These are phyloP conservation scores for Dromococcyx pavoninus DNA, from an alignment of 2,797 vertebrate species.

Conservation along the genomic window DNA sequence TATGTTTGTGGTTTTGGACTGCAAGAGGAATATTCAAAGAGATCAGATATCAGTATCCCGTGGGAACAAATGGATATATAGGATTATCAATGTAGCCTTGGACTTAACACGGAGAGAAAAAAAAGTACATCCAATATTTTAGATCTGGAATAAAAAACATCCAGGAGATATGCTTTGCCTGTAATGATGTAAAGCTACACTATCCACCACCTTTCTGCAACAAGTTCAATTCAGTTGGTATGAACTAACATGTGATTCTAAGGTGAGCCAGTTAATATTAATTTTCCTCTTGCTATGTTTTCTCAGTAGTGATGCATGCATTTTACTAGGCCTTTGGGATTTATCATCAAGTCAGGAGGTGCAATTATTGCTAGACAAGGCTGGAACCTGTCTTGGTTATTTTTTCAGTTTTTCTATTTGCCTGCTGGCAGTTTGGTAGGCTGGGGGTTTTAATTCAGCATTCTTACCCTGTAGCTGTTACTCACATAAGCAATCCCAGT, in stretches of 20 bases:
- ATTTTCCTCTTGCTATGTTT: background rate
- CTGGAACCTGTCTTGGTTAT: background rate
- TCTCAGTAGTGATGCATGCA: background rate
- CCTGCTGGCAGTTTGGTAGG: background rate
- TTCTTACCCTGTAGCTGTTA: background rate
- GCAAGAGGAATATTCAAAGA: slow-evolving; percentile 54
- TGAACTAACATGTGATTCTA: background rate
- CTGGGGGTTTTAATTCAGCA: background rate
- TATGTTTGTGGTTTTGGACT: slow-evolving; percentile 65
- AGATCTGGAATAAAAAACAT: slow-evolving; percentile 18
- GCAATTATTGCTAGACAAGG: background rate
- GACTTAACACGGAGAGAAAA: background rate
- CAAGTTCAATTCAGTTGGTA: background rate
- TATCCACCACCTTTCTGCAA: background rate
- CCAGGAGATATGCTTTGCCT: background rate
- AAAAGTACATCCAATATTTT: slow-evolving; percentile 5
- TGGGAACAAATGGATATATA: slow-evolving; percentile 23
- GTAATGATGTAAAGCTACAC: background rate
- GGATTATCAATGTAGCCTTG: slow-evolving; percentile 15
- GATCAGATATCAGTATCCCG: slow-evolving; percentile 51
- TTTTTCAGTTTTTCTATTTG: background rate
- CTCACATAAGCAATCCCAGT: background rate
- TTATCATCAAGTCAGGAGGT: background rate
- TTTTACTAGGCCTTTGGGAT: background rate
- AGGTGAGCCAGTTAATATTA: background rate